Conservation (phyloP, 2,113 vertebrate species). For the Rhadina sibilatrix region DNA sequence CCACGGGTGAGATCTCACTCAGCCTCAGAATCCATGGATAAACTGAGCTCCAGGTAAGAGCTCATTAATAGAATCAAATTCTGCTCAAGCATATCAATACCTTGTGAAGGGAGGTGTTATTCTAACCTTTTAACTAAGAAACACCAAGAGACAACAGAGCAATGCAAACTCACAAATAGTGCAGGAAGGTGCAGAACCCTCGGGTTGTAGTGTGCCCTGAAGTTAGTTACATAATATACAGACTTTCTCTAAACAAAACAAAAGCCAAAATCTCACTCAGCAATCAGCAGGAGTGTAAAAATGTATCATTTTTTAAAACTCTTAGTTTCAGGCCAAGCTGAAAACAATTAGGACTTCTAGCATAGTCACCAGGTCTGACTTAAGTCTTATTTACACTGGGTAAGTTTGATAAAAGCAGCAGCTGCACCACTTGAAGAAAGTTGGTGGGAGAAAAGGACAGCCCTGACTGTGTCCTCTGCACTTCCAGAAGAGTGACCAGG, state of each 20-base stretch:
- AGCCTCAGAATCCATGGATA: neutral
- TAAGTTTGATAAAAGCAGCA: neutral
- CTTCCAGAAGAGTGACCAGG: neutral
- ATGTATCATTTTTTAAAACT: fast-evolving
- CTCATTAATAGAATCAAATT: neutral
- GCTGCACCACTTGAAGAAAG: neutral
- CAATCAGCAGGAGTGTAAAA: neutral
- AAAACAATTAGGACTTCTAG: neutral
- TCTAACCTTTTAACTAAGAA: neutral
- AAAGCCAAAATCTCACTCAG: neutral
- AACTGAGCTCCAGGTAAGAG: neutral
- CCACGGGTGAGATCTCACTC: neutral
- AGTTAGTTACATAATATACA: neutral
- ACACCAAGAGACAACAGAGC: neutral
- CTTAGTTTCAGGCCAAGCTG: neutral
- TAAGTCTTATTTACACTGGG: neutral
- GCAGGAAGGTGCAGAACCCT: neutral
- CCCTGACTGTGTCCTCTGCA: neutral
- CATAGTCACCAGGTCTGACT: neutral
- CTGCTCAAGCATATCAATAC: neutral
- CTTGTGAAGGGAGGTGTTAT: neutral
- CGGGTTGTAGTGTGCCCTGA: neutral
- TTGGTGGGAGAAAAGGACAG: neutral
- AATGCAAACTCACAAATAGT: neutral
- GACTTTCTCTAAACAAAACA: neutral